Conservation (phyloP, 2,113 vertebrate genomes). For the Rutilus rutilus region DNA sequence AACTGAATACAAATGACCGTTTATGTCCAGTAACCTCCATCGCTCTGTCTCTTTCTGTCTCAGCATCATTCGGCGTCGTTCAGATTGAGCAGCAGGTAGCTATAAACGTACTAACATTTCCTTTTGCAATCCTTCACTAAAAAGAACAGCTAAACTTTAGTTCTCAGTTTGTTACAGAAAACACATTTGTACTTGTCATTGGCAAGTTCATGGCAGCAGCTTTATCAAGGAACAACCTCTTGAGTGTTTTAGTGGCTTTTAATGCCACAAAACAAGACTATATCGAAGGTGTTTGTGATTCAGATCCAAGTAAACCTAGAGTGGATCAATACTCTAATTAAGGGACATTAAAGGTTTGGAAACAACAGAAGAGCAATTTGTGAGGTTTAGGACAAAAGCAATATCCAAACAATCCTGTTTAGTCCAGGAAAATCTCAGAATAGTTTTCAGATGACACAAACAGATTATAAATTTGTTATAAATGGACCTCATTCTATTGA, state of each 20-base stretch:
- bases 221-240: not conserved
- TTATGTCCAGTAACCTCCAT: slow-evolving; percentile 11
- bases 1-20: slow-evolving; percentile 34
- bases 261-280: slow-evolving; percentile 2
- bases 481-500: not conserved
- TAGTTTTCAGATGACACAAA: not conserved
- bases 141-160: not conserved
- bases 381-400: not conserved
- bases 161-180: not conserved
- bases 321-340: slow-evolving; percentile 36
- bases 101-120: not conserved
- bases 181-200: slow-evolving; percentile 21
- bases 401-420: not conserved
- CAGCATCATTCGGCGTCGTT: not conserved
- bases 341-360: slow-evolving; percentile 23
- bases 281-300: slow-evolving; percentile 12
- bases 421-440: not conserved
- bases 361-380: not conserved
- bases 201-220: slow-evolving; percentile 21
- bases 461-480: not conserved
- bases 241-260: slow-evolving; percentile 21
- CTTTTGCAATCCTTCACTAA: not conserved
- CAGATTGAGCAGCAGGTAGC: not conserved
- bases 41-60: not conserved
- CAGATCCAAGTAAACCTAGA: not conserved